These are phyloP conservation scores for Bombyx huttoni DNA, from an alignment of 2,888 invertebrate genomes.

Conservation along the genomic window DNA sequence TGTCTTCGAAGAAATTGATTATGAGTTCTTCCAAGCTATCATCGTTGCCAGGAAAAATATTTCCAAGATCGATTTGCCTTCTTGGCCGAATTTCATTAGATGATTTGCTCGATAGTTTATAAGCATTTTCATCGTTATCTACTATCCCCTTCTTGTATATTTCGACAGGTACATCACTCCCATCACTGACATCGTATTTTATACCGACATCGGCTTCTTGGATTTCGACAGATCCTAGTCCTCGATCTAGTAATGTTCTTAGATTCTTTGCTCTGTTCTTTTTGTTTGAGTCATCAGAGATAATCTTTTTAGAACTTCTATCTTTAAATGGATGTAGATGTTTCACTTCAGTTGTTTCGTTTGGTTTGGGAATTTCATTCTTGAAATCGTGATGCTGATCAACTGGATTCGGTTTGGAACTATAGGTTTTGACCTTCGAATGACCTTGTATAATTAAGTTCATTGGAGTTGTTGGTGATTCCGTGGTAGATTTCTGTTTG, in stretches of 20 bases:
- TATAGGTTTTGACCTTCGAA: slow-evolving; percentile 88
- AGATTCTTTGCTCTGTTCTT: slow-evolving; percentile 46
- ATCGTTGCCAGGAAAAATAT: slow-evolving; percentile 54
- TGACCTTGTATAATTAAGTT: slow-evolving; percentile 88
- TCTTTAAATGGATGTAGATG: slow-evolving; percentile 67
- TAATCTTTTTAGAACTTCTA: slow-evolving; percentile 36
- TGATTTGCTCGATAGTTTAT: slow-evolving; percentile 21
- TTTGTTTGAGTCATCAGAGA: slow-evolving; percentile 27
- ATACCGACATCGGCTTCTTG: slow-evolving; percentile 72
- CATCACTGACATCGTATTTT: slow-evolving; percentile 72
- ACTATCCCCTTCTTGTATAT: slow-evolving; percentile 75
- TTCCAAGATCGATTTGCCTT: slow-evolving; percentile 53
- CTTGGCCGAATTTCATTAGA: slow-evolving; percentile 26
- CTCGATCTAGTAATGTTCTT: slow-evolving; percentile 45
- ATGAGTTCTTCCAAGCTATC: slow-evolving; percentile 55
- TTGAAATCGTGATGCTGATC: slow-evolving; percentile 40
- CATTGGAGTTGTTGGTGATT: slow-evolving; percentile 75
- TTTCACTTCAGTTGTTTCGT: slow-evolving; percentile 68
- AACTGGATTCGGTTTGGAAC: slow-evolving; percentile 67
- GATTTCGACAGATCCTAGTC: slow-evolving; percentile 65
- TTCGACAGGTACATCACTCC: slow-evolving; percentile 64
- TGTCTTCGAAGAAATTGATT: slow-evolving; percentile 47
- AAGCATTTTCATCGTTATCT: slow-evolving; percentile 60
- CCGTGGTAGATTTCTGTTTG: slow-evolving; percentile 32
- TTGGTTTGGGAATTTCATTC: slow-evolving; percentile 68